Percentiles rank a stretch among this genome's conserved stretches.
Conservation (phyloP, 2,888 invertebrate genomes). For the Magallana nippona region DNA sequence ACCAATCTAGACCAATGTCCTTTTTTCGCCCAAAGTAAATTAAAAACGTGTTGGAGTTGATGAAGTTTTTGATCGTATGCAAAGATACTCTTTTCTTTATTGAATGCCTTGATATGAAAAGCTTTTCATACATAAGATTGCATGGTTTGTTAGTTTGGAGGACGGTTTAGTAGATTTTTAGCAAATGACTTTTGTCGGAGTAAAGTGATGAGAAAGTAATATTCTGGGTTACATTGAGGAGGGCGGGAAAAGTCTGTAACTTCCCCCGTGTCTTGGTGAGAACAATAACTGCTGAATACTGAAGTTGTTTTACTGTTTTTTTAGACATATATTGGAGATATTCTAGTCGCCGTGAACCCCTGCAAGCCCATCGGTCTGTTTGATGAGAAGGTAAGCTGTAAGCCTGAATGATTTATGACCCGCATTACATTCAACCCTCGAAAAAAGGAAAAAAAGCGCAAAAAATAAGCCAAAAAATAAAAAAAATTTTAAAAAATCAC, state of each 20-base stretch:
- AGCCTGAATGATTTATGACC: conserved; percentile 11
- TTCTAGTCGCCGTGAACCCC: conserved; percentile 76
- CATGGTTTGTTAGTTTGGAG: too few relatives aligned
- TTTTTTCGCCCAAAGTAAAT: too few relatives aligned
- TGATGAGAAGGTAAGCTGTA: conserved; percentile 66
- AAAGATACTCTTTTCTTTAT: too few relatives aligned
- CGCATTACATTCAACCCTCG: not conserved
- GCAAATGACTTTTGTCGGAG: too few relatives aligned
- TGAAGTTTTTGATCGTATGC: too few relatives aligned
- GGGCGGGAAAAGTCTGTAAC: not conserved
- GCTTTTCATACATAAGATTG: too few relatives aligned
- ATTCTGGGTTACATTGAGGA: not conserved
- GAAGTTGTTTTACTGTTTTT: conserved; percentile 42
- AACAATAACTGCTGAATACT: too few relatives aligned
- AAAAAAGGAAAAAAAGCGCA: not conserved
- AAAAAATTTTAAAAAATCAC: not conserved
- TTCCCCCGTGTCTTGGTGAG: not conserved
- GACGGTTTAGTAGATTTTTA: too few relatives aligned
- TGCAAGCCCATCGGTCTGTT: conserved; percentile 71
- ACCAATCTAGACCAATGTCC: too few relatives aligned
- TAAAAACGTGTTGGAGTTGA: too few relatives aligned
- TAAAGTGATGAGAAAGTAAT: too few relatives aligned
- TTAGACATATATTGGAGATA: conserved; percentile 77
- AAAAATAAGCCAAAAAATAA: not conserved
- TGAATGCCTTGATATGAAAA: too few relatives aligned